These are phyloP conservation scores for Apis cerana DNA, from an alignment of 1,140 invertebrate species.

Conservation along the genomic window DNA sequence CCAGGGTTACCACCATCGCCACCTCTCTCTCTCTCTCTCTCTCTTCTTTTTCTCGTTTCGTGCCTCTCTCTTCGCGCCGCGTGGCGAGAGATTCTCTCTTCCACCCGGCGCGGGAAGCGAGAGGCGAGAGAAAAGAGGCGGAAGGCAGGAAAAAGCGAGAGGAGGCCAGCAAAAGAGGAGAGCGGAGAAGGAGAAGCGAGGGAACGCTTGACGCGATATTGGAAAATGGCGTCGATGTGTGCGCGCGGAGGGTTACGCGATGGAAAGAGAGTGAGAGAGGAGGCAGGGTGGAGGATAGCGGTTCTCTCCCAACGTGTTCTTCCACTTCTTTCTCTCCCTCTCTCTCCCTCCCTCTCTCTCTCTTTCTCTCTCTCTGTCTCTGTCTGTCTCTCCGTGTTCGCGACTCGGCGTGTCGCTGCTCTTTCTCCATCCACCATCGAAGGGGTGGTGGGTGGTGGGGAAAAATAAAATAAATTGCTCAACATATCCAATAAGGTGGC, in stretches of 20 bases:
- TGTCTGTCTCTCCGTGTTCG: neutral
- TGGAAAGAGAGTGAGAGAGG: neutral
- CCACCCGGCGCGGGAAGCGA: slow-evolving; percentile 42
- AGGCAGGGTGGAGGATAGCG: slow-evolving; percentile 39
- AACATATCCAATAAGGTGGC: slow-evolving; percentile 81
- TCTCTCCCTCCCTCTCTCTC: slow-evolving; percentile 41
- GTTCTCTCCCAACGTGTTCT: slow-evolving; percentile 51
- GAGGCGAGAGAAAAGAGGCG: slow-evolving; percentile 27
- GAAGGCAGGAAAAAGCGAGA: slow-evolving; percentile 10
- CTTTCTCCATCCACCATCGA: slow-evolving; percentile 16
- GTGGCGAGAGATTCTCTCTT: slow-evolving; percentile 39
- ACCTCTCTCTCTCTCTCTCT: slow-evolving; percentile 32
- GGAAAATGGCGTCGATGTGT: slow-evolving; percentile 80
- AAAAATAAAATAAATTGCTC: slow-evolving; percentile 82
- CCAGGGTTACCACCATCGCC: neutral
- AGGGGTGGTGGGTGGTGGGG: slow-evolving; percentile 68
- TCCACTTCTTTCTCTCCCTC: slow-evolving; percentile 50
- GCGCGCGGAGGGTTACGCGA: slow-evolving; percentile 65
- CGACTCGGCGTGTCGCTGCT: slow-evolving; percentile 7
- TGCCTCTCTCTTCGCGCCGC: slow-evolving; percentile 23
- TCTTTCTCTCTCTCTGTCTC: slow-evolving; percentile 47
- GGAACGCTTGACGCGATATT: slow-evolving; percentile 78
- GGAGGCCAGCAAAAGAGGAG: slow-evolving; percentile 15
- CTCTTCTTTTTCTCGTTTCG: slow-evolving; percentile 66
- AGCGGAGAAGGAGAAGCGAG: slow-evolving; percentile 39